Evolutionary conservation across 2,113 vertebrate genomes (phyloP), one percentile per base, ranked within the genome.

Genomic region (Blennius ocellaris): DNA sequence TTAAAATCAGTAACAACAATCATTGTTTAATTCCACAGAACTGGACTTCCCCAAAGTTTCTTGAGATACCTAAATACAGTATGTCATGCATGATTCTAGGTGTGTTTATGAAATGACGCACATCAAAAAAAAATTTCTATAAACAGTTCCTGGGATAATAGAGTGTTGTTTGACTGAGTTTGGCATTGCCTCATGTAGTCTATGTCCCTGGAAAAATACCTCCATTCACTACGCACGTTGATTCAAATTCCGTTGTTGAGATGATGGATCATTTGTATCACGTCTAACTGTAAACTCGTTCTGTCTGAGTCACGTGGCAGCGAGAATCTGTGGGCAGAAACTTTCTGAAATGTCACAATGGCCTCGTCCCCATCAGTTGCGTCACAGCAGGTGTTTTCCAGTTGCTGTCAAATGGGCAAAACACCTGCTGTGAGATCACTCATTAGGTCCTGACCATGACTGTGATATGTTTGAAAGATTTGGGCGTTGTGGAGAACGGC

Each of bases 311-410:
- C 30, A 44, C 3, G n/a, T 5, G 1, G 14, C 30, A 41, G 12
- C 14, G 16, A 41, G 36, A 5, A 1, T 48, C 51, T 3, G 3
- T 11, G 50, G 37, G 37, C 17, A 21, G 74, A 37, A 40, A 44
- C 14, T 10, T 40, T 49, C 9, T 8, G 7, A 21, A 15, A 47
- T 44, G 53, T 67, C 48, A 17, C 11, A 49, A 12, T 7, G 62
- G 58, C 55, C 59, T 44, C 68, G 0, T 41, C 61, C 43, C 66
- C 14, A 11, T n/a, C 70, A 12, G 66, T 44, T 60, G 41, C 6
- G 60, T 63, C 59, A 63, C 61, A 65, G 47, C 71, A 79, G 83
- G 67, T 68, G 79, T 53, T 84, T 77, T 62, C 54, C 60, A 56
- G 40, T 14, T 5, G 2, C 15, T 11, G 38, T 63, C 48, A 30